phyloP scores from a whole-genome alignment of 2,797 vertebrate species.

The Acrocephalus scirpaceus region DNA sequence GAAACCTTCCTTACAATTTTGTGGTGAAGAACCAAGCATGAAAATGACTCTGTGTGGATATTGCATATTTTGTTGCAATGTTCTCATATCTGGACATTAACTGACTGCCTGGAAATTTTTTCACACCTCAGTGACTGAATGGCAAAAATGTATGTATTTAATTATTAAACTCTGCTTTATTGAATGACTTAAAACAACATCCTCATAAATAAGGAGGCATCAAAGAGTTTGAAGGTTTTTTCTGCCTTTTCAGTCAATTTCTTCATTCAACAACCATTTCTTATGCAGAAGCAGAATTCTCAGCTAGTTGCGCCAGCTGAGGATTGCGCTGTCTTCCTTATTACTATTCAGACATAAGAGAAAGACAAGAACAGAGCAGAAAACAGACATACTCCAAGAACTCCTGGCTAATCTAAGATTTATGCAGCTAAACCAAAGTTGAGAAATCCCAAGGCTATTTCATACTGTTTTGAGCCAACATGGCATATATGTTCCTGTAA shows the following conservation, averaged over 20 bases:
- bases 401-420: neutral
- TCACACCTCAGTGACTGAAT: neutral
- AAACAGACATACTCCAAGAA: neutral
- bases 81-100: neutral
- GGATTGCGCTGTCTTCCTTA: neutral
- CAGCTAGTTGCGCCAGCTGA: neutral
- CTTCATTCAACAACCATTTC: neutral
- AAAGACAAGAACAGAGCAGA: neutral
- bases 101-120: neutral
- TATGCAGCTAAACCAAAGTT: neutral
- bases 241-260: neutral
- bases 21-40: neutral
- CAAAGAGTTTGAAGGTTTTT: fast-evolving
- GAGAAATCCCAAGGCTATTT: neutral
- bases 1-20: neutral
- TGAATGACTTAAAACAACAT: neutral
- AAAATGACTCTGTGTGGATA: neutral
- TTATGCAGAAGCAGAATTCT: neutral
- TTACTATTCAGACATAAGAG: neutral
- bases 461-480: fast-evolving
- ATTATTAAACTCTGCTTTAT: neutral
- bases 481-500: neutral
- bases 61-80: neutral
- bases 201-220: neutral
- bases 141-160: neutral